Evolutionary conservation across 2,888 invertebrate species (phyloP), one percentile per base, ranked within the genome.

Genomic region (Dilophus febrilis): DNA sequence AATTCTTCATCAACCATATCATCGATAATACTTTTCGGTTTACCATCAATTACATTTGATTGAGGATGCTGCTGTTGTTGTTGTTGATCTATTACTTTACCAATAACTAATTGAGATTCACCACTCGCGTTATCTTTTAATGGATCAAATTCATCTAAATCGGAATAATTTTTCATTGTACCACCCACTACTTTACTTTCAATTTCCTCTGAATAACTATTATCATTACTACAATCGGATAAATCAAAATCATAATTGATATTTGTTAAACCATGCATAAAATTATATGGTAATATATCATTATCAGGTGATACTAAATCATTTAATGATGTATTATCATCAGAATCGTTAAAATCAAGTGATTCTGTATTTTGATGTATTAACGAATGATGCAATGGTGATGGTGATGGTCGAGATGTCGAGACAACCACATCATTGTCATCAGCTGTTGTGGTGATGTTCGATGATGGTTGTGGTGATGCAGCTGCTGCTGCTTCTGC

Each of bases 211-310:
- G 73, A 72, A 18, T 71, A 63, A 47, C 78, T 79, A 51, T 78
- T 79, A 8, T 81, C 81, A 0, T 70, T 76, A 49, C 79, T 80
- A 31, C 77, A 62, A 56, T 81, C 82, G 3, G 80, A 80, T 42
- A 80, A 62, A 55, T 81, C 80, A 41, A 81, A 78, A 48, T 82
- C 81, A 47, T 82, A 82, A 54, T 80, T 80, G 12, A 82, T 72
- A 50, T 76, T 75, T 18, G 74, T 72, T 19, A 81, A 55, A 0
- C 75, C 75, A 12, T 74, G 68, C 1, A 68, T 65, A 28, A 72
- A 59, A 42, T 71, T 68, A 7, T 70, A 46, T n/a, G 53, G 53
- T 4, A 43, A 45, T 35, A 57, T 45, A 26, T 54, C 42, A 27
- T 76, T 75, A 38, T 78, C 77, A 0, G 74, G 72, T 0, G 74